Evolutionary conservation across 2,888 invertebrate genomes (phyloP), one percentile per base, ranked within the genome.

Genomic region (Petrolisthes cinctipes): DNA sequence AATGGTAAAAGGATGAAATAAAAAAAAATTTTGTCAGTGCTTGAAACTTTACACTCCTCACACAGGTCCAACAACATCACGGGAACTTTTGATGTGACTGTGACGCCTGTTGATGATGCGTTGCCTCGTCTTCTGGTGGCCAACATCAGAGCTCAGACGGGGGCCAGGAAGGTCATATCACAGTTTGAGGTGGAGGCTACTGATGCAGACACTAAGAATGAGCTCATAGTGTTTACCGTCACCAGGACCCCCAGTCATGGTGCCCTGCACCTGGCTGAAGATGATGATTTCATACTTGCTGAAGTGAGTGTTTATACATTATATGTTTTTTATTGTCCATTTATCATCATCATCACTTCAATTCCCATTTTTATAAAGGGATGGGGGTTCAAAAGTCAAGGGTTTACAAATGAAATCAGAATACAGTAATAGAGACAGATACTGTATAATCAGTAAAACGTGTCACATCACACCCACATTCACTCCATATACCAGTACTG

Each of bases 171-270:
- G 66, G 84, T 85, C 4, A 71, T 90, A n/a, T 83, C 85, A 6
- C 83, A 79, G 23, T 89, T 86, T 78, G 85, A 90, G 37, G 54
- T 90, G 53, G 85, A 90, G 61, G 90, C 90, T n/a, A 23, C 73
- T 51, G 90, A 90, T 82, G 84, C 84, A n/a, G 90, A 90, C 76
- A 90, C 90, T 11, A 85, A 78, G 23, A 89, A 90, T 81, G 85
- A 89, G 4, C 73, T 83, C 14, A 78, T 90, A 9, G 73, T 82
- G 9, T 89, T 90, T 51, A 80, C 23, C 5, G 66, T 90, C 11
- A 81, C 54, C 51, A 37, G 56, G 11, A 78, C 75, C 0, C 90
- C 90, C 20, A 71, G 61, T 7, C 83, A 87, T 73, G 90, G 90
- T 17, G 54, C 54, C 11, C 66, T 90, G 54, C 82, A 90, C 81